Base-by-base conservation (phyloP, 2,797 vertebrate genomes). In the Serranus cabrilla region DNA sequence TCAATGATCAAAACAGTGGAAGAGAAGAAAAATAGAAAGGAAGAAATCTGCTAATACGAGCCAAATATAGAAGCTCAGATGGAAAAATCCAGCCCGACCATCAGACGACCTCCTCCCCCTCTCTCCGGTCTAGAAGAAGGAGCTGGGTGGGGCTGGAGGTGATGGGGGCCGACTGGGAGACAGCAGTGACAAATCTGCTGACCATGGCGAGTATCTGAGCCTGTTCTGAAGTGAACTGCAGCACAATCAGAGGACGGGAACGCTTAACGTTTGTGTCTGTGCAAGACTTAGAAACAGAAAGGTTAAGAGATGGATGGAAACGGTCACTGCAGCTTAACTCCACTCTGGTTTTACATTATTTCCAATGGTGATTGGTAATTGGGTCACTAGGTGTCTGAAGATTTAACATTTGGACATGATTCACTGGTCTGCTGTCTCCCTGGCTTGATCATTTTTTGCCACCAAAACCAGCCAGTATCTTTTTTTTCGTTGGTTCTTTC, bases 351-450 rank as follows among this genome's bases (percentile, higher is more conserved):
- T 50, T 51, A 39, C 45, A 66, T 74, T 11, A 47, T 67, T 37
- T 43, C 12, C 37, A 16, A n/a, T 14, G 31, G 27, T 6, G 25
- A 62, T 58, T 12, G 61, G 55, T 58, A 49, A 63, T 46, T 11
- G 14, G 20, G 37, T 60, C 20, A 42, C 18, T 23, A 1, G 20
- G 56, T 55, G 34, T 51, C 14, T 3, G 47, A 54, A 27, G 47
- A 20, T 11, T 60, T 54, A 67, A 61, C n/a, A n/a, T n/a, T n/a
- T n/a, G n/a, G n/a, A n/a, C 39, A 42, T 80, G 62, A 78, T 65
- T 81, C 62, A 83, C 60, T 0, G 14, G 46, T 55, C 56, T 6
- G 4, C 61, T 17, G 18, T 75, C 63, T 74, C 21, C 27, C 12
- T 11, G 14, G 51, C n/a, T 20, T 2, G 0, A 13, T 16, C 2